Base-by-base conservation (phyloP, 1,140 invertebrate species). In the Solen grandis region DNA sequence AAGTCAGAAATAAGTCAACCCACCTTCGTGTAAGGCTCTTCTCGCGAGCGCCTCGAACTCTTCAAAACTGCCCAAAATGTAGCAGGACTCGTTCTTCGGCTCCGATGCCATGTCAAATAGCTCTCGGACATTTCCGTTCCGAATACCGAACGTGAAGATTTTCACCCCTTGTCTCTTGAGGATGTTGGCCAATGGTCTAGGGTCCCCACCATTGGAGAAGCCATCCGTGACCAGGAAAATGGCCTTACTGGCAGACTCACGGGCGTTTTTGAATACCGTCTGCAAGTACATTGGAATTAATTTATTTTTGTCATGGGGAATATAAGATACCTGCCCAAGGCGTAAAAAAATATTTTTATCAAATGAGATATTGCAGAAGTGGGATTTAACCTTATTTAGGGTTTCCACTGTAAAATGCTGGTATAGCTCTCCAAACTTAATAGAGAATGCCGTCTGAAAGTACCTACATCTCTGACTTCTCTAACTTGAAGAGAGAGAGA, bases 221-320 rank as follows among this genome's bases (percentile, higher is more conserved):
- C 95, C 95, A 88, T 96, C 95, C 1, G 95, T 96, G 60, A 96
- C 94, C 0, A 96, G 88, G 84, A 96, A 95, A 4, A 96, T 91
- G 0, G 94, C 94, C 86, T 95, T 95, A 54, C 89, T 91, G 0
- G 95, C 93, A n/a, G 92, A 89, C 8, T 88, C 84, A 4, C 95
- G 90, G 14, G 92, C 90, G n/a, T 92, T 90, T 55, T 90, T 84
- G 4, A 95, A 92, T 19, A 95, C 94, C 82, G 92, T 91, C 94
- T 95, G 81, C n/a, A 80, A 35, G 35, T 22, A 46, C 14, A 55
- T 35, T n/a, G n/a, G n/a, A n/a, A n/a, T n/a, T n/a, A n/a, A n/a
- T n/a, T n/a, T n/a, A n/a, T n/a, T n/a, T n/a, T n/a, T n/a, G n/a
- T n/a, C n/a, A n/a, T 59, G 2, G 55, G 55, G 5, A 14, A 59